These are phyloP conservation scores for Rhabdophis nuchalis DNA, from an alignment of 2,797 vertebrate species.

Conservation along the genomic window DNA sequence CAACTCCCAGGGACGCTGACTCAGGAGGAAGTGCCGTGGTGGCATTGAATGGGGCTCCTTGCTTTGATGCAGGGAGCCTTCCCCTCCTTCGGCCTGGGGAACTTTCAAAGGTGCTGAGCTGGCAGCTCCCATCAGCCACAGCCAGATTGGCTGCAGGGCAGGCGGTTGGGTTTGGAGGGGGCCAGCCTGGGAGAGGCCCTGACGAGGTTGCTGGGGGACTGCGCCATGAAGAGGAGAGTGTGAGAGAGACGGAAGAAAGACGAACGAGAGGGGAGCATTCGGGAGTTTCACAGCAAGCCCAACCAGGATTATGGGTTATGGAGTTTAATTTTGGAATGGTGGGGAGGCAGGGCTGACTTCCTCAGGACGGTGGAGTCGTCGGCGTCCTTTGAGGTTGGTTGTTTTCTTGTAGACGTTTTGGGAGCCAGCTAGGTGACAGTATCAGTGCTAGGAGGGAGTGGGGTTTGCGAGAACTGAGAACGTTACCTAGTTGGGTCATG, in stretches of 20 bases:
- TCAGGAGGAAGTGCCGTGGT: background rate
- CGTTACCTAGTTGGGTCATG: background rate
- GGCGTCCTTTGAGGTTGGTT: no score
- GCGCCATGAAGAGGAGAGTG: background rate
- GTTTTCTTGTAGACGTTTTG: no score
- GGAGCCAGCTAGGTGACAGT: background rate
- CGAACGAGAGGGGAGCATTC: fast-evolving
- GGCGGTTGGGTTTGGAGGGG: background rate
- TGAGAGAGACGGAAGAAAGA: background rate
- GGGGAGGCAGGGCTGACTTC: background rate
- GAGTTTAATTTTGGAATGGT: background rate
- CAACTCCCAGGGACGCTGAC: background rate
- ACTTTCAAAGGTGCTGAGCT: background rate
- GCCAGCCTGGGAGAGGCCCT: background rate
- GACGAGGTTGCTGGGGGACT: background rate
- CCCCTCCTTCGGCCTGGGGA: background rate
- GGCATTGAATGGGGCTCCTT: background rate
- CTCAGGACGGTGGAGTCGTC: background rate
- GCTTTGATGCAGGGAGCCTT: background rate
- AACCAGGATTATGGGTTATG: background rate
- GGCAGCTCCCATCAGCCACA: background rate
- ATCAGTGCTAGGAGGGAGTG: background rate
- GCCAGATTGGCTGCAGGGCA: background rate
- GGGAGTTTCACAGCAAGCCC: background rate
- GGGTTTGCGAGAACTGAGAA: background rate